Evolutionary conservation across 2,797 vertebrate species (phyloP).

Genomic region (Atherinosoma microstoma): DNA sequence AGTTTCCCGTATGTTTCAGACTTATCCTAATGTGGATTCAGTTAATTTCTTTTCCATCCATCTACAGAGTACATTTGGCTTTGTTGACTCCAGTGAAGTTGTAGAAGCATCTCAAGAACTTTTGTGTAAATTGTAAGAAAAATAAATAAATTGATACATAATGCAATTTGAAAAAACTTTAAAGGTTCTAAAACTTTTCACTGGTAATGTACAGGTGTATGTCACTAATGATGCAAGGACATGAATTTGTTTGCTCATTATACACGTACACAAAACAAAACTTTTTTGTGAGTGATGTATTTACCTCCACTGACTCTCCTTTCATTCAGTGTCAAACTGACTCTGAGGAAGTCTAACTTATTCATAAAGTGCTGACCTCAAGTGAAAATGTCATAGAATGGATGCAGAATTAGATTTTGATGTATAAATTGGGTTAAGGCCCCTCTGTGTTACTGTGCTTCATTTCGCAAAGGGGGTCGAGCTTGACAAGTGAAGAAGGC

Average conservation of each 20-base stretch:
- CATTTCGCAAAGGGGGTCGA: conserved; percentile 21
- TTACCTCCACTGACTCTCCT: background rate
- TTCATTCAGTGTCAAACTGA: conserved; percentile 2
- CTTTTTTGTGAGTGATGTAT: conserved; percentile 1
- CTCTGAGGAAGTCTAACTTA: background rate
- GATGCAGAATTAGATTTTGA: conserved; percentile 28
- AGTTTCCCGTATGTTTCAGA: background rate
- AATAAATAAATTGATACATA: no score
- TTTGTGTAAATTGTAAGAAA: no score
- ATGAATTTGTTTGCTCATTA: background rate
- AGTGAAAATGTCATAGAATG: conserved; percentile 20
- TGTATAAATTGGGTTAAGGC: conserved; percentile 46
- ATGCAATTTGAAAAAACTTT: no score
- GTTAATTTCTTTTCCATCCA: background rate
- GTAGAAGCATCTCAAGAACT: background rate
- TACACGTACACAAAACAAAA: background rate
- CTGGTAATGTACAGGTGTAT: no score
- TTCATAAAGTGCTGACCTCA: conserved; percentile 20
- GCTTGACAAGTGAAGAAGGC: conserved; percentile 31
- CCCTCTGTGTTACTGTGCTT: conserved; percentile 20
- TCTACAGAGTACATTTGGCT: background rate
- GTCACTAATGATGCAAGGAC: background rate
- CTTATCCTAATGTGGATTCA: background rate
- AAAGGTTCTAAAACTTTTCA: no score
- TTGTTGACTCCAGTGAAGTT: background rate